phyloP scores from a whole-genome alignment of 2,888 invertebrate genomes.

The Encarsia formosa region DNA sequence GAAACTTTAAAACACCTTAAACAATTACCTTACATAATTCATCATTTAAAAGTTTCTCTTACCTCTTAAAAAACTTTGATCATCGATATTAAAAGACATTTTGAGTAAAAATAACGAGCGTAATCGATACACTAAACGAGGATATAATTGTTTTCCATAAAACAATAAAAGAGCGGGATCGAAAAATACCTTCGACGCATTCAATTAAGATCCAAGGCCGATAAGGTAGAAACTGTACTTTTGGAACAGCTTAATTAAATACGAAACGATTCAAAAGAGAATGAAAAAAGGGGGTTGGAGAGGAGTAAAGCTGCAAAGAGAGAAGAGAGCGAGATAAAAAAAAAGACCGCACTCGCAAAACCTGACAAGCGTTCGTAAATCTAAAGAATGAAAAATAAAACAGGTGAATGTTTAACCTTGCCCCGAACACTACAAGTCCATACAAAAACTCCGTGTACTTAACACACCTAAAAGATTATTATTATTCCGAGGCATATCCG shows the following conservation, averaged over 20 bases:
- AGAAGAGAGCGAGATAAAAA: neutral
- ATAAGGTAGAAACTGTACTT: constrained; percentile 19
- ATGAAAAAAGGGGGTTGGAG: neutral
- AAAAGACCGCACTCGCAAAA: constrained; percentile 2
- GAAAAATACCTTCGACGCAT: constrained; percentile 18
- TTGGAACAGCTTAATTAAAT: constrained; percentile 26
- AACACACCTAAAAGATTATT: constrained; percentile 20
- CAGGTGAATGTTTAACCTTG: constrained; percentile 22
- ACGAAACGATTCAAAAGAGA: constrained; percentile 8
- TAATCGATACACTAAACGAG: constrained; percentile 9
- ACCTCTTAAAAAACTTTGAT: no score
- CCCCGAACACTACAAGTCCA: constrained; percentile 12
- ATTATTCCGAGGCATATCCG: constrained; percentile 20
- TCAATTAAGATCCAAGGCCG: constrained; percentile 26
- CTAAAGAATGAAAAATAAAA: constrained; percentile 22
- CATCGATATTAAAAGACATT: no score
- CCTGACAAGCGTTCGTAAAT: constrained; percentile 22
- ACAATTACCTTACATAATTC: no score
- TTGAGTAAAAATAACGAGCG: no score
- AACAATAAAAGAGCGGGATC: constrained; percentile 9
- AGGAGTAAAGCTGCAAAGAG: neutral
- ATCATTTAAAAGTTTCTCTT: no score
- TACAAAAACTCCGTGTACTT: no score
- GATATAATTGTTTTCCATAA: constrained; percentile 15
- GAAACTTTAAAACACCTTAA: no score